phyloP scores from a whole-genome alignment of 2,113 vertebrate genomes.

The cat (Felis catus) region DNA sequence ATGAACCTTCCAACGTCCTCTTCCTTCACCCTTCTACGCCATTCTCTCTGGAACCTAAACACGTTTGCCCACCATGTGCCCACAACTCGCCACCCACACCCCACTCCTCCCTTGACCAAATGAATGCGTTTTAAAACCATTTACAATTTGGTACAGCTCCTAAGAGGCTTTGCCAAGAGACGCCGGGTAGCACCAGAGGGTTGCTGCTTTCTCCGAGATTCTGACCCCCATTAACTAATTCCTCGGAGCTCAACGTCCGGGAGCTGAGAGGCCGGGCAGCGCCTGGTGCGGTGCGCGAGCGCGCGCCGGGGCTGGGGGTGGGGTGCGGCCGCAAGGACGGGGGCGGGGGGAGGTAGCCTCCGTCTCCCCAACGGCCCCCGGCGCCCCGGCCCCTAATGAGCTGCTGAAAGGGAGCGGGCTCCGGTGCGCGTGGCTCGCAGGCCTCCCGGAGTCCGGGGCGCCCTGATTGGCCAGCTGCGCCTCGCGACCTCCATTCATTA shows the following conservation, averaged over 20 bases:
- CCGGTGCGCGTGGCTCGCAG: slow-evolving; percentile 84
- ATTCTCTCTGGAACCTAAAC: background rate
- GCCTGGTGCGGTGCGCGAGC: background rate
- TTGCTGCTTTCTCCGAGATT: background rate
- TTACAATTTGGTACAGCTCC: background rate
- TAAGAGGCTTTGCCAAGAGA: slow-evolving; percentile 14
- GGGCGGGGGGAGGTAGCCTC: background rate
- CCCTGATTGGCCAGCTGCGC: slow-evolving; percentile 83
- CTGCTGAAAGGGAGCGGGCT: slow-evolving; percentile 78
- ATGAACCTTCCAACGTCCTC: background rate
- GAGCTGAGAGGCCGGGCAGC: background rate
- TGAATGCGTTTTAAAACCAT: background rate
- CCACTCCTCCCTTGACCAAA: background rate
- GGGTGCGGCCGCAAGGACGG: background rate
- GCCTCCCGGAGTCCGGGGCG: slow-evolving; percentile 68
- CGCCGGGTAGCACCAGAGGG: background rate
- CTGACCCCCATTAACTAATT: slow-evolving; percentile 56
- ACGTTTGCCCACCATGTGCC: background rate
- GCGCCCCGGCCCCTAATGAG: slow-evolving; percentile 72
- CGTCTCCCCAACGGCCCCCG: background rate
- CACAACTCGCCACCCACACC: background rate
- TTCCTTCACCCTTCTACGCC: too few relatives aligned
- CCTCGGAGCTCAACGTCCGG: background rate
- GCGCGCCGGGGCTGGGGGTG: background rate
- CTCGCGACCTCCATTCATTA: slow-evolving; percentile 84